phyloP scores from a whole-genome alignment of 2,797 vertebrate species.

The Peromyscus melanophrys region DNA sequence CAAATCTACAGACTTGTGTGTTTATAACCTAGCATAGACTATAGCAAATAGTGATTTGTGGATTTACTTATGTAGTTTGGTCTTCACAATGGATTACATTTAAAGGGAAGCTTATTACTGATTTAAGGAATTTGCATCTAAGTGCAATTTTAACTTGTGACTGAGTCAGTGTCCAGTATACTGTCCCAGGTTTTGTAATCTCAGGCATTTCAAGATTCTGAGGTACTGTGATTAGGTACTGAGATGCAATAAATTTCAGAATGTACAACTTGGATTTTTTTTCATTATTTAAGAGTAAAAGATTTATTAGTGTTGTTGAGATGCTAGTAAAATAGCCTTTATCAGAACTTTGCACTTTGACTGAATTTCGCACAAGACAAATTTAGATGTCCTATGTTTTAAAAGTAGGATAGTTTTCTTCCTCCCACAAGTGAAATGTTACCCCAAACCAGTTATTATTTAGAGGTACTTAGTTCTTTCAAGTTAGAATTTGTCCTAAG shows the following conservation, averaged over 20 bases:
- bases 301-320: constrained; percentile 36
- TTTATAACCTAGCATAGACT: neutral
- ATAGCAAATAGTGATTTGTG: constrained; percentile 18
- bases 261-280: constrained; percentile 32
- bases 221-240: neutral
- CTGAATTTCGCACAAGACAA: constrained; percentile 44
- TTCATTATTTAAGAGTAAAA: constrained; percentile 42
- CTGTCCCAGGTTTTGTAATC: constrained; percentile 11
- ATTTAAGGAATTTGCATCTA: constrained; percentile 26
- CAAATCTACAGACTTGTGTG: constrained; percentile 19
- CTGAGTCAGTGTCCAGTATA: constrained; percentile 19
- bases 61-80: neutral
- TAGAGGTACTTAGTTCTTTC: constrained; percentile 39
- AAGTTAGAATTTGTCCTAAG: constrained; percentile 54
- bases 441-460: constrained; percentile 5
- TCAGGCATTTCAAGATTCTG: neutral
- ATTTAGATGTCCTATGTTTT: constrained; percentile 23
- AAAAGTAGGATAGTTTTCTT: neutral
- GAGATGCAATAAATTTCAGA: neutral
- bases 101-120: neutral
- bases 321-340: neutral
- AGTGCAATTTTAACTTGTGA: constrained; percentile 35
- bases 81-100: constrained; percentile 26
- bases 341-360: constrained; percentile 33
- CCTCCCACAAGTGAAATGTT: neutral